These are phyloP conservation scores for Drosophila austrosaltans DNA, from an alignment of 2,888 invertebrate genomes.

Conservation along the genomic window DNA sequence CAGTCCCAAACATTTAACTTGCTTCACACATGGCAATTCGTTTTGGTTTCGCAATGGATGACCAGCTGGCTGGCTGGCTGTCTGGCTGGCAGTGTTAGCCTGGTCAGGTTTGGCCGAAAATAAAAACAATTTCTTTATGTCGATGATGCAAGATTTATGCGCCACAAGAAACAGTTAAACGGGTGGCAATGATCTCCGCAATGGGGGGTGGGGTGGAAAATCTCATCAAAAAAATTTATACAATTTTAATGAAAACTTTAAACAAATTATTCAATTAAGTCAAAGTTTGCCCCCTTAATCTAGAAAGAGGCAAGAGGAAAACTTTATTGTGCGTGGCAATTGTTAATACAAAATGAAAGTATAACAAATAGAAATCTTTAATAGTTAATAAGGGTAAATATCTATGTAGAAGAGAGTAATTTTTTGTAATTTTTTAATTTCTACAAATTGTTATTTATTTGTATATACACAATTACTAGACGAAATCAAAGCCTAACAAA, in stretches of 20 bases:
- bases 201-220: neutral
- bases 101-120: slow-evolving; percentile 20
- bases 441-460: slow-evolving; percentile 13
- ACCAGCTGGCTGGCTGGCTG: slow-evolving; percentile 14
- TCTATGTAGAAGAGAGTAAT: neutral
- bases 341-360: slow-evolving; percentile 63
- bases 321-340: slow-evolving; percentile 6
- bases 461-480: slow-evolving; percentile 26
- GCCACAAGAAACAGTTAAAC: neutral
- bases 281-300: slow-evolving; percentile 34
- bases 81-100: slow-evolving; percentile 18
- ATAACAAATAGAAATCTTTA: slow-evolving; percentile 56
- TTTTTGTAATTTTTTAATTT: slow-evolving; percentile 2
- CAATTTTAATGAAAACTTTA: neutral
- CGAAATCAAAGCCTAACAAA: slow-evolving; percentile 14
- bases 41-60: slow-evolving; percentile 59
- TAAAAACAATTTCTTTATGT: neutral
- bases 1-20: slow-evolving; percentile 36
- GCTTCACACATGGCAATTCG: slow-evolving; percentile 59
- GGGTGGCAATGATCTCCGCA: neutral
- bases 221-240: neutral
- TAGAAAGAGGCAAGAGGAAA: slow-evolving; percentile 61
- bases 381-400: slow-evolving; percentile 10
- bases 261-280: slow-evolving; percentile 26
- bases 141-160: slow-evolving; percentile 29